Conservation (phyloP, 2,888 invertebrate species). For the Drosophila atripex region DNA sequence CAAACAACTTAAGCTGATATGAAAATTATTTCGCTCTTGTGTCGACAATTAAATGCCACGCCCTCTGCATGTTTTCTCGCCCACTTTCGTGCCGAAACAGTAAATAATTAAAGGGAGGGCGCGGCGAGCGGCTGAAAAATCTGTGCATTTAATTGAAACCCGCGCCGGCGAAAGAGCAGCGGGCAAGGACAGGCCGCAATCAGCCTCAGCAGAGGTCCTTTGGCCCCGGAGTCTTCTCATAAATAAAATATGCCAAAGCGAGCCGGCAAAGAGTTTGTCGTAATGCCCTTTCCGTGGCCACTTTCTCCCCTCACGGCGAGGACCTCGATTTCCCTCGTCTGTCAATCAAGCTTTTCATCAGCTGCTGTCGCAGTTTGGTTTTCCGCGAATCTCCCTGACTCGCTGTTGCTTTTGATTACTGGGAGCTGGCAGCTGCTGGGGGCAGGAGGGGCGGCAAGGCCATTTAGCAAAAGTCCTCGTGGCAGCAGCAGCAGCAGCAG, state of each 20-base stretch:
- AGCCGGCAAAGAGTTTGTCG: constrained; percentile 51
- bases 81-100: constrained; percentile 3
- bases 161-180: constrained; percentile 23
- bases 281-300: constrained; percentile 35
- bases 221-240: constrained; percentile 43
- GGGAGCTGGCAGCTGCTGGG: constrained; percentile 15
- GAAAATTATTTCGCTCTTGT: constrained; percentile 52
- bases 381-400: constrained; percentile 10
- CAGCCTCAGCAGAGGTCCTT: constrained; percentile 31
- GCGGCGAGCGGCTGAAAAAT: constrained; percentile 50
- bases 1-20: constrained; percentile 54
- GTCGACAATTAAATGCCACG: constrained; percentile 64
- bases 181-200: constrained; percentile 42
- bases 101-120: constrained; percentile 67
- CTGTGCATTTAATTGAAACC: constrained; percentile 73
- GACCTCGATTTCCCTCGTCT: constrained; percentile 14
- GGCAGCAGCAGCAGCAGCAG: neutral
- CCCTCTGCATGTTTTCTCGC: constrained; percentile 40
- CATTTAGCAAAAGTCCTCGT: constrained; percentile 54
- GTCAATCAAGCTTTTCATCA: constrained; percentile 67
- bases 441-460: constrained; percentile 14
- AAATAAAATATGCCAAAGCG: constrained; percentile 67
- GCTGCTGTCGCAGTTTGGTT: constrained; percentile 39
- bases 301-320: neutral
- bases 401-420: constrained; percentile 61